Conservation (phyloP, 1,140 invertebrate species). For the Campoletis sonorensis region DNA sequence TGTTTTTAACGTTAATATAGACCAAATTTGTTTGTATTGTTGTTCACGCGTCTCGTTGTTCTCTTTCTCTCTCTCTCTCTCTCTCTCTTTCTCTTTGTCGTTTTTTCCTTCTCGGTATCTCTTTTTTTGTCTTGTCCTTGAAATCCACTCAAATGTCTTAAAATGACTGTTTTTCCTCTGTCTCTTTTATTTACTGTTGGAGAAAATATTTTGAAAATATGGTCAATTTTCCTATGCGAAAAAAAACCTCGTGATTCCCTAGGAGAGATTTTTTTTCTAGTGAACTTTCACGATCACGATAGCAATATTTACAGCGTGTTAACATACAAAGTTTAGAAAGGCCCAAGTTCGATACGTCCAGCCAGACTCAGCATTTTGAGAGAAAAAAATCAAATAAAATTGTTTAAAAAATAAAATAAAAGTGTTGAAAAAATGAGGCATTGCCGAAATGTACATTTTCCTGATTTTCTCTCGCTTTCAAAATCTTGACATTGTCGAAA, state of each 20-base stretch:
- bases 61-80: constrained; percentile 14
- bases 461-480: too few relatives aligned
- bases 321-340: constrained; percentile 65
- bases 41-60: constrained; percentile 32
- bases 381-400: constrained; percentile 49
- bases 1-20: constrained; percentile 51
- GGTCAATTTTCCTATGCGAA: constrained; percentile 13
- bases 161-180: not conserved
- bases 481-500: constrained; percentile 40
- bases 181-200: not conserved
- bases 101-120: constrained; percentile 7
- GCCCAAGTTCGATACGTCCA: constrained; percentile 29
- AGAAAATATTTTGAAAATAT: constrained; percentile 40
- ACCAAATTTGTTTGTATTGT: constrained; percentile 57
- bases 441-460: too few relatives aligned
- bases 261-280: not conserved
- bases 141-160: not conserved
- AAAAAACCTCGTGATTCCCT: not conserved
- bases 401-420: constrained; percentile 50
- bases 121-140: not conserved
- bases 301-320: constrained; percentile 60
- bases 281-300: constrained; percentile 34
- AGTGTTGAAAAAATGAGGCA: constrained; percentile 39
- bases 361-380: constrained; percentile 48
- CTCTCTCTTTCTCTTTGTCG: not conserved